Base-by-base conservation (phyloP, 2,797 vertebrate species). In the Chaetophractus vellerosus region DNA sequence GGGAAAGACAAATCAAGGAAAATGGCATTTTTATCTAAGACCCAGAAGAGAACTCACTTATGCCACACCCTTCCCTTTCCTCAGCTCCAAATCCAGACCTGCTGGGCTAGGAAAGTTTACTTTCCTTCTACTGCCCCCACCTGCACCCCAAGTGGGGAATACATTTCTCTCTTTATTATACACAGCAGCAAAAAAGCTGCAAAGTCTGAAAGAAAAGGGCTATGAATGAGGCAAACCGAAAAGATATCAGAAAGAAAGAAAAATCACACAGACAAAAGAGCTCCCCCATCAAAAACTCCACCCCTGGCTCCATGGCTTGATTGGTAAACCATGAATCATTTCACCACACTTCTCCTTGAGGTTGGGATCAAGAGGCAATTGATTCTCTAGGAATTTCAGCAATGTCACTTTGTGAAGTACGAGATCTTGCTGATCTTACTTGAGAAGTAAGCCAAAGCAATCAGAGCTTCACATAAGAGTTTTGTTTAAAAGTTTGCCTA, bases 81-180 rank as follows among this genome's bases (percentile, higher is more conserved):
- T 59, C n/a, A 41, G 12, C 23, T 76, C 24, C 26, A 72, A 9
- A 79, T 16, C 88, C 18, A 66, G 71, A 88, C 9, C 7, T 26
- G 14, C 10, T 41, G 55, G 52, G 16, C 21, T 21, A 1, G 26
- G 61, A 50, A 71, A 69, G 24, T 6, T 4, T 1, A 31, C 10
- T 6, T 2, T 0, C 50, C 5, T 5, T 16, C 52, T 55, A 3
- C 19, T 21, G 31, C 9, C 31, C 23, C 16, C 19, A 31, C 28
- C 41, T 16, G 10, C 5, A 68, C 1, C 8, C 2, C 4, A 50
- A 69, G 21, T 0, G 5, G 19, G 5, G 3, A 19, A 21, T 2
- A 61, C 21, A 24, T 28, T 16, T 8, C 24, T 48, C 68, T 61
- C 52, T 89, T 61, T 33, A 11, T 78, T 78, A 59, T 0, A 31